Base-by-base conservation (phyloP, 2,797 vertebrate genomes). In the Artibeus jamaicensis region DNA sequence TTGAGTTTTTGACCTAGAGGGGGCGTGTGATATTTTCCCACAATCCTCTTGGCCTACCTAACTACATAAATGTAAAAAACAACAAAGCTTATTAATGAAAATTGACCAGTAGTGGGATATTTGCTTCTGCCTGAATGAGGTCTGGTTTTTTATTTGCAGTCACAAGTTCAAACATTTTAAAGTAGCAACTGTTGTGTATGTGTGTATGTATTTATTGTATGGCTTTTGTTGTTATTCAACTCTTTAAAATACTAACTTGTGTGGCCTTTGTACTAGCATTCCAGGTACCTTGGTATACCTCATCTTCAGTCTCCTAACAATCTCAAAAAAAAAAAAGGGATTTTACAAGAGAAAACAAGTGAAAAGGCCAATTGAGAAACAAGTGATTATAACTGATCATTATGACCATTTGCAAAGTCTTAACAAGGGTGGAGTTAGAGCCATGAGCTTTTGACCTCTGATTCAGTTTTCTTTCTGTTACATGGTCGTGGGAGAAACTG, bases 331-430 rank as follows among this genome's bases (percentile, higher is more conserved):
- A 85, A 77, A 65, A 42, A n/a, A n/a, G n/a, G n/a, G 76, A 32
- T 92, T 96, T 88, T 67, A 81, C 6, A 50, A 89, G 94, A 96
- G 82, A 76, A 74, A 87, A 53, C 79, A 85, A 68, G 37, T 83
- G 44, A 71, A 53, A 94, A 95, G 9, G 4, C 24, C 84, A 7
- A 42, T 42, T 42, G 39, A 42, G 39, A 42, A 42, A 42, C 39
- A 42, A 42, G 39, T 42, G 39, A 42, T 42, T 39, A 42, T 42
- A 76, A 44, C 85, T 37, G 65, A 71, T 79, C 48, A 48, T 78
- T 55, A 59, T 10, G 32, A 74, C 39, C 18, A 59, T 88, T 90
- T 86, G 21, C 14, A 11, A 42, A 91, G 46, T 82, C 18, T 29
- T 59, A 2, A 59, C 15, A 73, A n/a, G 22, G 29, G 24, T 50